Conservation (phyloP, 2,888 invertebrate genomes). For the Acanthococcus lagerstroemiae region DNA sequence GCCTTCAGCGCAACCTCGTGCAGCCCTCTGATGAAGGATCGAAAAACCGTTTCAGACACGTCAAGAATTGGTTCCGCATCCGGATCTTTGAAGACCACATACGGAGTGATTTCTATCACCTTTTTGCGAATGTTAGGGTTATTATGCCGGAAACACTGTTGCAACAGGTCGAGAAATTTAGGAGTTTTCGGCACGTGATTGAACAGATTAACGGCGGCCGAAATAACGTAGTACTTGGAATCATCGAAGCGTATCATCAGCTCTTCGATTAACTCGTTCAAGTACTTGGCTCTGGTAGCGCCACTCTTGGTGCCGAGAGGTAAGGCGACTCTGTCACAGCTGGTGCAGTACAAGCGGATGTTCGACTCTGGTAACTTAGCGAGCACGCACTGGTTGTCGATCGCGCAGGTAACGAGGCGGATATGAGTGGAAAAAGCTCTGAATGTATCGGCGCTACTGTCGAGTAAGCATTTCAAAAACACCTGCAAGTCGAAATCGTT, state of each 20-base stretch:
- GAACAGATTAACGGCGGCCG: background rate
- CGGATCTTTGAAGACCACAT: constrained; percentile 3
- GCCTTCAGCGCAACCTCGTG: background rate
- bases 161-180: background rate
- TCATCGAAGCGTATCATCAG: background rate
- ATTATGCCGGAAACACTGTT: background rate
- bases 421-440: background rate
- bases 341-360: background rate
- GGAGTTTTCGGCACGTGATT: background rate
- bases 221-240: background rate
- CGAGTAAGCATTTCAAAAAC: background rate
- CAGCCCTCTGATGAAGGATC: background rate
- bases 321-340: background rate
- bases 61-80: background rate
- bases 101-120: constrained; percentile 13
- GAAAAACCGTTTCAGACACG: background rate
- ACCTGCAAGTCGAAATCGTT: background rate
- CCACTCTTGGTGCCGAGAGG: no score
- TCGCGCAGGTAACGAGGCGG: background rate
- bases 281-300: no score
- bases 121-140: background rate
- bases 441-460: background rate
- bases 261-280: background rate
- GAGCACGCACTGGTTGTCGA: background rate
- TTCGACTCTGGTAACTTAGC: background rate